Evolutionary conservation across 2,888 invertebrate species (phyloP).

Genomic region (Meliscaeva auricollis): DNA sequence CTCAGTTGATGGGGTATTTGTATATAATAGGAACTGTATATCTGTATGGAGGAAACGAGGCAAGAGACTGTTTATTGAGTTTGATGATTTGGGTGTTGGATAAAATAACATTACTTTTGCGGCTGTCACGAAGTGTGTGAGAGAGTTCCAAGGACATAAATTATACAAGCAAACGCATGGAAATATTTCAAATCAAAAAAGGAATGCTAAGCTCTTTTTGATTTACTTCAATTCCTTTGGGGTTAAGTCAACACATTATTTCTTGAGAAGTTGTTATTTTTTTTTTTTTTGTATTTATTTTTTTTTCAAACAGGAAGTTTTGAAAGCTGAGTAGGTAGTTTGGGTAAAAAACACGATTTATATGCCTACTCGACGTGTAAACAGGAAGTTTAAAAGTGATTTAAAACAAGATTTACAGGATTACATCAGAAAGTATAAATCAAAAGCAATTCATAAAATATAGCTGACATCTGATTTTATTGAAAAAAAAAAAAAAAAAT

Average conservation of each 20-base stretch:
- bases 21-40: not conserved
- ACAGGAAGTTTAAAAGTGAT: conserved; percentile 14
- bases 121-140: conserved; percentile 42
- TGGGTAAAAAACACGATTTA: not conserved
- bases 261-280: conserved; percentile 10
- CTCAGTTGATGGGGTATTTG: not conserved
- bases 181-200: conserved; percentile 21
- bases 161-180: conserved; percentile 34
- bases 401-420: conserved; percentile 17
- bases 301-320: not conserved
- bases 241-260: conserved; percentile 70
- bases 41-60: not conserved
- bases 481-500: not conserved
- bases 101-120: conserved; percentile 50
- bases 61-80: conserved; percentile 53
- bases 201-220: conserved; percentile 59
- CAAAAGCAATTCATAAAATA: not conserved
- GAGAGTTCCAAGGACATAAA: conserved; percentile 69
- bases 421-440: not conserved
- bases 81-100: not conserved
- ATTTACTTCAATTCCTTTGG: conserved; percentile 61
- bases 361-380: conserved; percentile 8
- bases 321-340: not conserved
- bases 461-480: not conserved
- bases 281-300: not conserved